Percentiles rank a stretch among this genome's conserved stretches.
These are phyloP conservation scores for Cyprinodon brontotheroides DNA, from an alignment of 2,113 vertebrate genomes.

Conservation along the genomic window DNA sequence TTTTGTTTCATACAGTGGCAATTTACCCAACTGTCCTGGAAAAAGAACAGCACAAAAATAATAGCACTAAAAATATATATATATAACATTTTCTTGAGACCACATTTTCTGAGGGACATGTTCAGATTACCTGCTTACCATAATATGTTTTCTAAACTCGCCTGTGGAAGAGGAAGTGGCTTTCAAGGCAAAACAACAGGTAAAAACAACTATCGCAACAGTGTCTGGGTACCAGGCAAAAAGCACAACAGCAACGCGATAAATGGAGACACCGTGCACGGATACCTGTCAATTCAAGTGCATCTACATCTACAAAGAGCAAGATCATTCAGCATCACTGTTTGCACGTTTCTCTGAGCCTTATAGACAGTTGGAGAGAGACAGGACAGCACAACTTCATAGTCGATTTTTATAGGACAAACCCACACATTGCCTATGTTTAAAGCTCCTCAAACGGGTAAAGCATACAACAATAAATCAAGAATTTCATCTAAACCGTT, in stretches of 20 bases:
- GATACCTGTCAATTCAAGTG: slow-evolving; percentile 49
- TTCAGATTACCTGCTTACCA: slow-evolving; percentile 78
- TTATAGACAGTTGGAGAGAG: slow-evolving; percentile 79
- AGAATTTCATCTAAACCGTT: slow-evolving; percentile 75
- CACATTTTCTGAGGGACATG: slow-evolving; percentile 71
- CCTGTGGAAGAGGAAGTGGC: slow-evolving; percentile 84
- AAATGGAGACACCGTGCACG: slow-evolving; percentile 49
- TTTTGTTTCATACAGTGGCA: slow-evolving; percentile 54
- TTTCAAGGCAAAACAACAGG: slow-evolving; percentile 75
- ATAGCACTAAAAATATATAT: slow-evolving; percentile 72
- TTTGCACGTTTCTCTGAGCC: slow-evolving; percentile 57
- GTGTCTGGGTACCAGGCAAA: slow-evolving; percentile 63
- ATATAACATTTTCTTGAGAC: slow-evolving; percentile 52
- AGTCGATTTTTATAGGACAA: slow-evolving; percentile 63
- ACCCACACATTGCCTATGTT: slow-evolving; percentile 28
- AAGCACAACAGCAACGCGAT: slow-evolving; percentile 62
- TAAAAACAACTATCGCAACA: slow-evolving; percentile 68
- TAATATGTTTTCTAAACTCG: slow-evolving; percentile 79
- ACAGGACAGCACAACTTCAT: slow-evolving; percentile 73
- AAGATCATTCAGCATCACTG: slow-evolving; percentile 50
- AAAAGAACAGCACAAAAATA: slow-evolving; percentile 73
- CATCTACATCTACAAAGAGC: slow-evolving; percentile 55
- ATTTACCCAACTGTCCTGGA: slow-evolving; percentile 80
- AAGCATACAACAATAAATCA: slow-evolving; percentile 35
- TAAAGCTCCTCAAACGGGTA: not conserved